Evolutionary conservation across 1,140 invertebrate species (phyloP), one percentile per base, ranked within the genome.

Genomic region (Pseudomyrmex dendroicus): DNA sequence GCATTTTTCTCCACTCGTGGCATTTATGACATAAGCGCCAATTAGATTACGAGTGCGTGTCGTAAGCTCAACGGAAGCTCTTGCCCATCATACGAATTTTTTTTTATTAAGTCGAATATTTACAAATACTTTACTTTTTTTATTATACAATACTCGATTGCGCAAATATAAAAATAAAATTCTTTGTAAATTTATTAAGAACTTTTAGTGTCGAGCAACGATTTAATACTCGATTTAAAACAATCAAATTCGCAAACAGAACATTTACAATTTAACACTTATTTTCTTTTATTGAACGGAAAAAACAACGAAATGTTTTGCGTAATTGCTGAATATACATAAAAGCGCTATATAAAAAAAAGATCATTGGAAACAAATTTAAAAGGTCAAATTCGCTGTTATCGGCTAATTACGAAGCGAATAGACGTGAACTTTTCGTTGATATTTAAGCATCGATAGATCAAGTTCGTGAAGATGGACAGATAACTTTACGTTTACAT

Each of bases 121-220:
- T 66, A 15, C 50, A 46, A 80, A 84, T 54, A 72, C 62, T 35
- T 35, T 1, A 35, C 35, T 35, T 5, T 35, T 35, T 35, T 35
- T 35, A 35, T 7, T 35, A 35, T 35, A 35, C 20, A 22, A 13
- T 22, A 48, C 66, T 62, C 66, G 17, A 46, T 10, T 74, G 25
- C n/a, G 59, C 25, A 84, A 76, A 13, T 59, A 59, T 2, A 84
- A 84, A 84, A 61, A 67, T 84, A 80, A 70, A 80, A 72, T 66
- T 80, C 62, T 15, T 48, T 10, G 44, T 52, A 35, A 35, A 2
- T 20, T 15, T 35, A 35, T 35, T 35, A 35, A 35, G 0, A 35
- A 35, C 35, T 35, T 35, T 35, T 35, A 35, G 35, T 35, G 35
- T 35, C 5, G 35, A 35, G 7, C 35, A 35, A 35, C 35, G 35